phyloP scores from a whole-genome alignment of 2,113 vertebrate genomes.

The Crotalus helleri region DNA sequence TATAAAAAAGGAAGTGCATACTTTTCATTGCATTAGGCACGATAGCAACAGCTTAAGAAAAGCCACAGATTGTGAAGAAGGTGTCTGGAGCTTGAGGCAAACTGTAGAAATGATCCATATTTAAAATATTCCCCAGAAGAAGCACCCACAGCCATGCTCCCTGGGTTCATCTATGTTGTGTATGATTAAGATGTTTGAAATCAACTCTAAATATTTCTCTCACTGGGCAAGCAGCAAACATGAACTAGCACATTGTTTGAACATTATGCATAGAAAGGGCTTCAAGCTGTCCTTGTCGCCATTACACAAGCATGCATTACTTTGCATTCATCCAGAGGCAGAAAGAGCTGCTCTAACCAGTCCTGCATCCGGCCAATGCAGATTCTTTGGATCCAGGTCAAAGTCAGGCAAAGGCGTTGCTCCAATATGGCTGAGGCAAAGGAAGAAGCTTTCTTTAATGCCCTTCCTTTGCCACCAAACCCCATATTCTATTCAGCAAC shows the following conservation, averaged over 20 bases:
- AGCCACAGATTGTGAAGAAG: not conserved
- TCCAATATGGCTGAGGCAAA: not conserved
- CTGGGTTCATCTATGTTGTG: not conserved
- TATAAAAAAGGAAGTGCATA: not conserved
- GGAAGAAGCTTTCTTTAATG: not conserved
- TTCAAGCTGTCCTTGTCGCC: not conserved
- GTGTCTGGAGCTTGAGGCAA: not conserved
- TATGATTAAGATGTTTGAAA: not conserved
- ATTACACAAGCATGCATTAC: not conserved
- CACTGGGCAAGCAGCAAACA: not conserved
- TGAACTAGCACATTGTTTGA: not conserved
- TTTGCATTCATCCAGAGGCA: not conserved
- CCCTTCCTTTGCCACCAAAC: not conserved
- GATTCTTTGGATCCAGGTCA: not conserved
- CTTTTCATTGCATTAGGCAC: not conserved
- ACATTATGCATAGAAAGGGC: not conserved
- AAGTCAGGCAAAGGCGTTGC: not conserved
- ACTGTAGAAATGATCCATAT: not conserved
- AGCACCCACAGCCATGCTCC: not conserved
- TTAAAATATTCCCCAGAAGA: not conserved
- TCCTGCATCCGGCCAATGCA: not conserved
- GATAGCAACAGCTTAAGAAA: not conserved
- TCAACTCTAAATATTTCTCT: not conserved
- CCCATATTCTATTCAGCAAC: not conserved
- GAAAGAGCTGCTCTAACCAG: not conserved